Evolutionary conservation across 1,140 invertebrate genomes (phyloP), one percentile per base, ranked within the genome.

Genomic region (Dysdera silvatica): DNA sequence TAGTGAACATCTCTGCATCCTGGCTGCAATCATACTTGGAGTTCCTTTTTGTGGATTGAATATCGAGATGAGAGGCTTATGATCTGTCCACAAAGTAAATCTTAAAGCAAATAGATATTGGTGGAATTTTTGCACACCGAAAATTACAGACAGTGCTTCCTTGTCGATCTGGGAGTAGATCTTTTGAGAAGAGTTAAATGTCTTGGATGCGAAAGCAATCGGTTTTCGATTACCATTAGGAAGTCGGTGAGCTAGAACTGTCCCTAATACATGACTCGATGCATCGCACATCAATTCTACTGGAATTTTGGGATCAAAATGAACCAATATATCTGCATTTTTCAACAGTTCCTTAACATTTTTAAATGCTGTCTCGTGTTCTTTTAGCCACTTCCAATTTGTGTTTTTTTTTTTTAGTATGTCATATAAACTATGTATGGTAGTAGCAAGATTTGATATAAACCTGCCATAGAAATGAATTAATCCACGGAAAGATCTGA

Each of bases 141-240:
- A 82, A 3, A 82, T 61, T 14, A 83, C 76, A 2, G 76, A 74
- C 23, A 80, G 67, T 10, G 76, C 78, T 72, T 84, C 80, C 65
- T 76, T 80, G 32, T 84, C 78, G 29, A 80, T 78, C 64, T 79
- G 76, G 5, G 74, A 61, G 51, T 82, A 80, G 53, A 76, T 79
- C 66, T 71, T 64, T 67, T 82, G 75, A 7, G 77, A 66, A 32
- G 68, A 37, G n/a, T 68, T 71, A 32, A 82, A 68, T 1, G 72
- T 72, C 49, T 75, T 66, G 7, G 79, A 81, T 10, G 73, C 78
- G 69, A 69, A 81, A 8, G 72, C 72, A n/a, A 82, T 76, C 1
- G 75, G 74, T 60, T 70, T 49, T 64, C 80, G 77, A 6, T 52
- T 48, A 2, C 72, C 76, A 63, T 78, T 71, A 43, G 65, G 67